Conservation (phyloP, 1,140 invertebrate species). For the Microplitis demolitor region DNA sequence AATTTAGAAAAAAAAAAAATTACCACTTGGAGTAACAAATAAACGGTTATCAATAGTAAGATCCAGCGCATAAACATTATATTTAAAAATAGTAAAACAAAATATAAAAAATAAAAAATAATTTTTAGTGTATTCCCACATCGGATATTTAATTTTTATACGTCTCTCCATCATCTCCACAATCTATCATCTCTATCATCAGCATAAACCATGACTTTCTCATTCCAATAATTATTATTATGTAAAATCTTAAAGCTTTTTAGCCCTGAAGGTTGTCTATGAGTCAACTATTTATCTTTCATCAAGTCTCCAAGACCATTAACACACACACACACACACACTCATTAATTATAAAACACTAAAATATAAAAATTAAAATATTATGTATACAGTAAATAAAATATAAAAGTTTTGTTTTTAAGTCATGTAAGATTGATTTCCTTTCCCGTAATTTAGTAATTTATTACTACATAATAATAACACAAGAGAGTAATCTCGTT, state of each 20-base stretch:
- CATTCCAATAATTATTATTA: background rate
- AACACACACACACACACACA: background rate
- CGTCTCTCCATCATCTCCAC: background rate
- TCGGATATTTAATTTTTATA: background rate
- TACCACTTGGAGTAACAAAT: conserved; percentile 48
- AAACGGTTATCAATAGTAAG: conserved; percentile 51
- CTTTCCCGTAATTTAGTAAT: conserved; percentile 3
- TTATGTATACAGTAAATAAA: background rate
- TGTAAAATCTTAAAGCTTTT: background rate
- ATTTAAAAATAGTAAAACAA: background rate
- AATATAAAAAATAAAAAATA: background rate
- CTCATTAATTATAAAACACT: background rate
- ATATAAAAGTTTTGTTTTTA: background rate
- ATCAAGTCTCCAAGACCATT: background rate
- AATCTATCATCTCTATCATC: background rate
- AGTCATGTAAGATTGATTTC: conserved; percentile 1
- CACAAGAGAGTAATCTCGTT: conserved; percentile 12
- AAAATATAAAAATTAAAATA: background rate
- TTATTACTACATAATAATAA: background rate
- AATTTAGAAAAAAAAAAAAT: conserved; percentile 22
- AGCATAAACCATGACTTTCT: conserved; percentile 17
- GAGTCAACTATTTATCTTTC: background rate
- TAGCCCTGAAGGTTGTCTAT: background rate
- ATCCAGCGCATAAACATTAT: conserved; percentile 14
- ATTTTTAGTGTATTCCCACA: background rate